Base-by-base conservation (phyloP, 2,797 vertebrate genomes). In the Pipistrellus pygmaeus region DNA sequence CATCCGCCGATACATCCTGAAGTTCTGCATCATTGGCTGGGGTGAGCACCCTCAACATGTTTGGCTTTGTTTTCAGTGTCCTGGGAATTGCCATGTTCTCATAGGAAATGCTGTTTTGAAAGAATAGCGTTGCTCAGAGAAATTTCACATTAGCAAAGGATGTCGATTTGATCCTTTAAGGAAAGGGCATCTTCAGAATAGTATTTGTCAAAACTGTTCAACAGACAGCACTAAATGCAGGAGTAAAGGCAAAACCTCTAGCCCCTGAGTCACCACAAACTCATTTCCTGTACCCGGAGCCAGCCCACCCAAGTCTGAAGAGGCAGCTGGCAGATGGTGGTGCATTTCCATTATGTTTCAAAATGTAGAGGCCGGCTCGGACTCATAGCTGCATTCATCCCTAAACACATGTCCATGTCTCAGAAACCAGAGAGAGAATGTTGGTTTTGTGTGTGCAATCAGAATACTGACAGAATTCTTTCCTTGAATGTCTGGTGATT, bases 21-120 rank as follows among this genome's bases (percentile, higher is more conserved):
- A 99, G 97, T 99, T 99, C 97, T 99, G 99, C 98, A 97, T 99
- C 77, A 98, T 99, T 38, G 99, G 99, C 95, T 99, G 99, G 99
- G 99, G 99, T 99, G 97, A 98, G 99, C 98, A 53, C 38, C 21
- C 7, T 14, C 20, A 20, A 8, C 5, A 20, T 23, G 69, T 76
- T 78, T 85, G 23, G 3, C 76, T 66, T 75, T 30, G 10, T 81
- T 64, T 86, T n/a, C 3, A 55, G 4, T 21, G 1, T 85, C 25
- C 17, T 18, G 12, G 30, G 57, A 48, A 71, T 66, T 4, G 12
- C 20, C 51, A 20, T 0, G 17, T 55, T 48, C 44, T 94, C 66
- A 18, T 21, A 80, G 44, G n/a, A 32, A 35, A 75, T 8, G 12
- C 6, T 77, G 8, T 68, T 80, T 85, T 8, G 8, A 57, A 44